Percentiles rank a stretch among this genome's conserved stretches.
Evolutionary conservation across 2,113 vertebrate genomes (phyloP).

Genomic region (Stigmatopora argus): DNA sequence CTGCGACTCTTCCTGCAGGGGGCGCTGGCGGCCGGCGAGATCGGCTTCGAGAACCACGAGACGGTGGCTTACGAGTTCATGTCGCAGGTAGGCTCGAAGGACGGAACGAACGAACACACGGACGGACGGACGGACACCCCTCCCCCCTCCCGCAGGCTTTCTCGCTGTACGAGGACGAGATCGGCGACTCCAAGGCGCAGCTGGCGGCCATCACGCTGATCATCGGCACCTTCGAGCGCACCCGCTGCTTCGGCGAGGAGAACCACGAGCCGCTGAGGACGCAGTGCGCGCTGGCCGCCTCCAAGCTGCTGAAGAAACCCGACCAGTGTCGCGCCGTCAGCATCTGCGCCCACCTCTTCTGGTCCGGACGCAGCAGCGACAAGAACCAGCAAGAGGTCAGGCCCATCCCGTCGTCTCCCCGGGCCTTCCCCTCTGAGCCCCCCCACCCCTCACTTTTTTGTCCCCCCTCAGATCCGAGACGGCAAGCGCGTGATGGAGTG

Average conservation of each 20-base stretch:
- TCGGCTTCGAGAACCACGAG: conserved; percentile 97
- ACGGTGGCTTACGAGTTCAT: conserved; percentile 98
- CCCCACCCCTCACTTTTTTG: not conserved
- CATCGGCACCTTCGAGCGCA: conserved; percentile 95
- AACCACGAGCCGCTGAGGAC: conserved; percentile 96
- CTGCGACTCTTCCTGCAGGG: conserved; percentile 95
- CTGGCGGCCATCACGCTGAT: conserved; percentile 97
- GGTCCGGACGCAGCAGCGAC: conserved; percentile 94
- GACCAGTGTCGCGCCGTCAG: conserved; percentile 96
- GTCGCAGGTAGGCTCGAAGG: conserved; percentile 81
- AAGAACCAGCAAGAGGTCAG: conserved; percentile 87
- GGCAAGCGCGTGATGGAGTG: conserved; percentile 98
- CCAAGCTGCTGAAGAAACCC: conserved; percentile 95
- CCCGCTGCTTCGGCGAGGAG: conserved; percentile 95
- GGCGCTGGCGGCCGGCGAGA: conserved; percentile 91
- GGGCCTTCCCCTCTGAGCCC: not conserved
- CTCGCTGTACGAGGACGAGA: conserved; percentile 97
- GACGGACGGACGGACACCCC: too few species aligned
- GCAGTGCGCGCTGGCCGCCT: conserved; percentile 92
- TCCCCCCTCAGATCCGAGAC: conserved; percentile 80
- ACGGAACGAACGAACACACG: too few species aligned
- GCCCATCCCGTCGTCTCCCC: not conserved
- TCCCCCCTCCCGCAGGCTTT: conserved; percentile 77
- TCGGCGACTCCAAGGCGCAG: conserved; percentile 98
- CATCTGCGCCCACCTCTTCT: conserved; percentile 96